These are phyloP conservation scores for Pararge aegeria DNA, from an alignment of 1,140 invertebrate species.

Conservation along the genomic window DNA sequence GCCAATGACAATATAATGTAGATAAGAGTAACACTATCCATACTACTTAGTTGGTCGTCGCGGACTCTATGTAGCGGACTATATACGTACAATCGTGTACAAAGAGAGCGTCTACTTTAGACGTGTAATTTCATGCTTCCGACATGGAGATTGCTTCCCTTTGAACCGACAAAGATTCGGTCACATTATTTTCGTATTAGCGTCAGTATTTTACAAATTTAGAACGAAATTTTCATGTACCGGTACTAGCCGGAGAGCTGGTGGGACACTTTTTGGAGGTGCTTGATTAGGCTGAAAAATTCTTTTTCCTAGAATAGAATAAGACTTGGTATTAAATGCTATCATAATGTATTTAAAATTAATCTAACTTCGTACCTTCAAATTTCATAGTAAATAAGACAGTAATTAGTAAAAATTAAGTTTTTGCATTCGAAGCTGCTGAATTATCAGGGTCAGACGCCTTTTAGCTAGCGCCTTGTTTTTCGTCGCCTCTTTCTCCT, in stretches of 20 bases:
- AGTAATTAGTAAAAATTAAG: too few species aligned
- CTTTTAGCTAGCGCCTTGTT: too few species aligned
- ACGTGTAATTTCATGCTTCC: conserved; percentile 27
- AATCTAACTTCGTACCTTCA: too few species aligned
- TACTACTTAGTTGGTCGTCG: conserved; percentile 9
- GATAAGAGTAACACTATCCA: conserved; percentile 25
- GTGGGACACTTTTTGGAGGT: too few species aligned
- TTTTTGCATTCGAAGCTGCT: too few species aligned
- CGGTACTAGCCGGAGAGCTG: neutral
- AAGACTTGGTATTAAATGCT: too few species aligned
- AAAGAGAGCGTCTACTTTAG: conserved; percentile 18
- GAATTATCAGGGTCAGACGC: too few species aligned
- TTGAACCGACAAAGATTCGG: conserved; percentile 14
- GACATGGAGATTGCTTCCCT: conserved; percentile 16
- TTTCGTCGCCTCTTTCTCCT: too few species aligned
- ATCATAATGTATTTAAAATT: too few species aligned
- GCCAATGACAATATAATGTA: conserved; percentile 24
- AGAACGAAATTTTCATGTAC: conserved; percentile 13
- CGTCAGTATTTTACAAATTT: conserved; percentile 23
- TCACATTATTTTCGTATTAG: conserved; percentile 22
- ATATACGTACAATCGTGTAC: conserved; percentile 44
- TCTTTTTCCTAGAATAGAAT: too few species aligned
- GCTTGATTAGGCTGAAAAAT: too few species aligned
- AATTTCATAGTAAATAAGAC: too few species aligned
- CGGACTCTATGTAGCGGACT: conserved; percentile 19